Conservation (phyloP, 2,888 invertebrate species). For the Drosophila helvetica region DNA sequence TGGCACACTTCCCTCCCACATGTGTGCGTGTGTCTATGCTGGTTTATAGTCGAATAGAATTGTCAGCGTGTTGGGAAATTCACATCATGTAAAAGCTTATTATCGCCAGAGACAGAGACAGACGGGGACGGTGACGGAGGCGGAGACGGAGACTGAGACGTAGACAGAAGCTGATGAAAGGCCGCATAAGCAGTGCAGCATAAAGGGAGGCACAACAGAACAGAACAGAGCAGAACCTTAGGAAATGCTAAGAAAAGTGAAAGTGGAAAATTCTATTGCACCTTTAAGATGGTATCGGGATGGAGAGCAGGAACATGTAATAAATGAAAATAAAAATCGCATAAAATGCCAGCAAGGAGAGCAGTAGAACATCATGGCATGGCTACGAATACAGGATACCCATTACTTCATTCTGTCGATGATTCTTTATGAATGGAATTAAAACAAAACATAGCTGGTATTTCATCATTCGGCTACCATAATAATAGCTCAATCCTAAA, state of each 20-base stretch:
- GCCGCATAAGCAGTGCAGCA: neutral
- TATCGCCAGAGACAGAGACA: conserved; percentile 23
- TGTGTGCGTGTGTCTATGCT: conserved; percentile 8
- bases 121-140: neutral
- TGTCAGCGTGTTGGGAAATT: conserved; percentile 28
- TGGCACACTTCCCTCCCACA: neutral
- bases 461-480: no score
- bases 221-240: conserved; percentile 8
- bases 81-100: conserved; percentile 48
- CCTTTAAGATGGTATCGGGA: conserved; percentile 44
- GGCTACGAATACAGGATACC: neutral
- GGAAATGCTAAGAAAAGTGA: conserved; percentile 40
- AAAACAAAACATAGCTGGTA: no score
- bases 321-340: conserved; percentile 38
- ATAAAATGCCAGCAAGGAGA: conserved; percentile 1
- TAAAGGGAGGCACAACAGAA: conserved; percentile 7
- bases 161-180: neutral
- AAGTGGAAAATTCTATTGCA: conserved; percentile 55
- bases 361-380: neutral
- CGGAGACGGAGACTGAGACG: neutral
- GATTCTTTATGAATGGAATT: no score
- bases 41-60: conserved; percentile 13
- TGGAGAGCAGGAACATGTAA: conserved; percentile 40
- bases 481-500: no score
- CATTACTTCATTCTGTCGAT: no score